Conservation (phyloP, 1,140 invertebrate species). For the Drosophila baimaii region DNA sequence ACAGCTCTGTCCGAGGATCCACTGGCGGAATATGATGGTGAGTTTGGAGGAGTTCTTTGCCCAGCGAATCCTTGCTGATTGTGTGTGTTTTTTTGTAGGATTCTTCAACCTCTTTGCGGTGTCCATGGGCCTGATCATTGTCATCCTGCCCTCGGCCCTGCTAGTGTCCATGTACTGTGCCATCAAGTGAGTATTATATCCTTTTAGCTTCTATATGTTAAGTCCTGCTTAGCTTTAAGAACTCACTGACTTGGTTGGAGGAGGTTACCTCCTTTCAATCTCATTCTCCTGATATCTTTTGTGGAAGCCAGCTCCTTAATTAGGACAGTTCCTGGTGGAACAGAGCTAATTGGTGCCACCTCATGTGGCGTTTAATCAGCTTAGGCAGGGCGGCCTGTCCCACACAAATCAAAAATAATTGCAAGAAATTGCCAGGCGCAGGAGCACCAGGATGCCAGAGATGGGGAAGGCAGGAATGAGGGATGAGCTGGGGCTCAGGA, state of each 20-base stretch:
- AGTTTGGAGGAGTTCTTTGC: conserved; percentile 18
- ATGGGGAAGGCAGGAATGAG: background rate
- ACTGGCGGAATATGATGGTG: conserved; percentile 58
- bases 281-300: background rate
- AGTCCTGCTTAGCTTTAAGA: background rate
- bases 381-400: conserved; percentile 35
- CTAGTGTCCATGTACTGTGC: conserved; percentile 73
- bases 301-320: background rate
- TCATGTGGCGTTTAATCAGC: conserved; percentile 52
- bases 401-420: conserved; percentile 74
- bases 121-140: conserved; percentile 70
- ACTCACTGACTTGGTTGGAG: background rate
- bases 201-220: background rate
- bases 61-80: background rate
- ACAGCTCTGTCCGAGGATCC: conserved; percentile 67
- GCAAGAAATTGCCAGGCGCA: conserved; percentile 47
- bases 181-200: conserved; percentile 59
- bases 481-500: conserved; percentile 1
- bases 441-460: background rate
- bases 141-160: conserved; percentile 70
- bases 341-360: conserved; percentile 38
- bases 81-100: conserved; percentile 24
- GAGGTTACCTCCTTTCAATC: background rate
- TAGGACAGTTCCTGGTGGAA: background rate
- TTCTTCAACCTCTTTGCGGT: conserved; percentile 71